A percentile compares a stretch with the other conserved stretches of the same genome.
phyloP scores from a whole-genome alignment of 2,888 invertebrate species.

The Silvanus unidentatus region DNA sequence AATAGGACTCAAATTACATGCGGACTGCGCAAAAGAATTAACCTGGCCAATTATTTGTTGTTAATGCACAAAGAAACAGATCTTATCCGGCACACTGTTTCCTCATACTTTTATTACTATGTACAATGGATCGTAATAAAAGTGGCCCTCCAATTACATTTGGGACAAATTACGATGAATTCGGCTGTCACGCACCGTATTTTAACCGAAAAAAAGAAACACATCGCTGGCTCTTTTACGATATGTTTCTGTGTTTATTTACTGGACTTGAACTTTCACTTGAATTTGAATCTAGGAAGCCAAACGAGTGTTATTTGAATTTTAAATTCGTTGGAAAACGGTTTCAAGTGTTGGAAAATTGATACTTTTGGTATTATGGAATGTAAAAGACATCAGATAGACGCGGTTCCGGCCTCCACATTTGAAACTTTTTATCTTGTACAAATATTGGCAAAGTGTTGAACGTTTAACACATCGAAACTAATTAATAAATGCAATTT shows the following conservation, averaged over 20 bases:
- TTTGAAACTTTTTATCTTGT: too few relatives aligned
- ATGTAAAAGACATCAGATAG: too few relatives aligned
- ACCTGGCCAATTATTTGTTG: slow-evolving; percentile 12
- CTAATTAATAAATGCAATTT: slow-evolving; percentile 1
- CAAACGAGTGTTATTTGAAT: too few relatives aligned
- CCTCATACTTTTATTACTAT: not conserved
- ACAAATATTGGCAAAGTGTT: too few relatives aligned
- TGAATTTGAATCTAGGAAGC: too few relatives aligned
- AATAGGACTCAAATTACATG: slow-evolving; percentile 15
- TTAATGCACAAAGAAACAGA: slow-evolving; percentile 5
- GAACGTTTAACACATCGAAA: not conserved
- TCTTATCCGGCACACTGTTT: slow-evolving; percentile 11
- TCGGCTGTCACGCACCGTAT: not conserved
- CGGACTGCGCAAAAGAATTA: slow-evolving; percentile 4
- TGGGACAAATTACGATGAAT: not conserved
- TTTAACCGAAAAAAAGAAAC: too few relatives aligned
- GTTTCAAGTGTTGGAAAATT: too few relatives aligned
- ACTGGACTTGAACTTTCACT: too few relatives aligned
- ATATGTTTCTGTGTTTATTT: too few relatives aligned
- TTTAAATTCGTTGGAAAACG: too few relatives aligned
- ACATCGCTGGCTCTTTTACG: not conserved
- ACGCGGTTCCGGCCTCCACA: too few relatives aligned
- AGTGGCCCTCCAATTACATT: not conserved
- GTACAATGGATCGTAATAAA: not conserved
- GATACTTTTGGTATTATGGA: too few relatives aligned